These are phyloP conservation scores for Idaea aversata DNA, from an alignment of 2,888 invertebrate species.

Conservation along the genomic window DNA sequence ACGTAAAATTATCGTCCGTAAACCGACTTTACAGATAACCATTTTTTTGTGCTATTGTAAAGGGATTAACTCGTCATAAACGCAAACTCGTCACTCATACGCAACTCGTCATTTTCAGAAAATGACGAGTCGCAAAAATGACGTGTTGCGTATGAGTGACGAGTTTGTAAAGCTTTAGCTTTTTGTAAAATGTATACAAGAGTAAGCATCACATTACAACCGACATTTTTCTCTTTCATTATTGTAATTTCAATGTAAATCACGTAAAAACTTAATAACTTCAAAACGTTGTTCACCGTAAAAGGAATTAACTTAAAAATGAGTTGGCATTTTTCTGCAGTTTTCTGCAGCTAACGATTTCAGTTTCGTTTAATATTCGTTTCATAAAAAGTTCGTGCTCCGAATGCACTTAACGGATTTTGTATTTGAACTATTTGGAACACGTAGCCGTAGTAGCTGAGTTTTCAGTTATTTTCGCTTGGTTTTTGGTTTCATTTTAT, in stretches of 20 bases:
- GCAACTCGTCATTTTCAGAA: no score
- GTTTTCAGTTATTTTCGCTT: background rate
- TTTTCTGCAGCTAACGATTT: constrained; percentile 11
- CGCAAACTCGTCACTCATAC: no score
- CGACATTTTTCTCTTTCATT: background rate
- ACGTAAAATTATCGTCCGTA: no score
- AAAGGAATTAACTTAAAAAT: background rate
- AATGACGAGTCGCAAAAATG: no score
- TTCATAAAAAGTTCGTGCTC: background rate
- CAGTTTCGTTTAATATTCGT: background rate
- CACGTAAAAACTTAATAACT: background rate
- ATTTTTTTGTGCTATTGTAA: no score
- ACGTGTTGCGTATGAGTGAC: no score
- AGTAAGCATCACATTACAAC: background rate
- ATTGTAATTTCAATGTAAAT: background rate
- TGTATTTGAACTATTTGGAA: background rate
- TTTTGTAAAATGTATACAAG: background rate
- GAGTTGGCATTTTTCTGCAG: background rate
- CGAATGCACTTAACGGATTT: background rate
- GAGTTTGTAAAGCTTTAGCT: no score
- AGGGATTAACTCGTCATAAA: no score
- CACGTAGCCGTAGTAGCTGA: background rate
- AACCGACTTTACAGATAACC: no score
- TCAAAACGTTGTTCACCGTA: background rate
- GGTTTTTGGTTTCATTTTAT: background rate